Percentiles rank a stretch among this genome's conserved stretches.
These are phyloP conservation scores for Brachypalpus laphriformis DNA, from an alignment of 2,888 invertebrate genomes.

Conservation along the genomic window DNA sequence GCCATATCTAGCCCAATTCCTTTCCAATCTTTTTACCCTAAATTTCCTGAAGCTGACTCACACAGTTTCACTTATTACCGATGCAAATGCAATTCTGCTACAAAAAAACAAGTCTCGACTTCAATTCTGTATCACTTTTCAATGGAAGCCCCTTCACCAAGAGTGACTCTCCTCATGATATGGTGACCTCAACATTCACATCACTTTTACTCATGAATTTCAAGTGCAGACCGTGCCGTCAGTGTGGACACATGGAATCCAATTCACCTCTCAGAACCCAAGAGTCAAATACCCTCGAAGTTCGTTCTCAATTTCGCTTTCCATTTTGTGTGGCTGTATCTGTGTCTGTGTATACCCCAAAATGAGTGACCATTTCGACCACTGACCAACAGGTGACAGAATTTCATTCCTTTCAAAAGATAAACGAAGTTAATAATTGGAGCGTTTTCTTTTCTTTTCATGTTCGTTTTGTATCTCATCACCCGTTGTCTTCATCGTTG, in stretches of 20 bases:
- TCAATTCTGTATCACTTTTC: not conserved
- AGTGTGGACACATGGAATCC: not conserved
- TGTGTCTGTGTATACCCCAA: not conserved
- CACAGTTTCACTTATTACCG: not conserved
- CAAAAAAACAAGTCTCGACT: not conserved
- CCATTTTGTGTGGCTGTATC: not conserved
- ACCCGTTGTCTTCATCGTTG: not conserved
- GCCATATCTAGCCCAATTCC: too few species aligned
- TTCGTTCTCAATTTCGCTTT: conserved; percentile 11
- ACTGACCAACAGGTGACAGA: conserved; percentile 5
- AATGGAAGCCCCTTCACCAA: not conserved
- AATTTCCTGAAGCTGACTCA: not conserved
- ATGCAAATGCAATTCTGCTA: not conserved
- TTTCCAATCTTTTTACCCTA: too few species aligned
- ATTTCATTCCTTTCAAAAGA: conserved; percentile 3
- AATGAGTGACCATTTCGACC: not conserved
- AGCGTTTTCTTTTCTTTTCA: conserved; percentile 13
- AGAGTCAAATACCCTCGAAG: not conserved
- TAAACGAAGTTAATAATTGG: not conserved
- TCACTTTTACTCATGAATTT: conserved; percentile 17
- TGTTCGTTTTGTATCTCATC: not conserved
- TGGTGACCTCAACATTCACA: not conserved
- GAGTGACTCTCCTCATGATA: not conserved
- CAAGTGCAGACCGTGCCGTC: not conserved
- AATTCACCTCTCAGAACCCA: conserved; percentile 6